Evolutionary conservation across 1,140 invertebrate species (phyloP), one percentile per base, ranked within the genome.

Genomic region (Zaprionus ornatus): DNA sequence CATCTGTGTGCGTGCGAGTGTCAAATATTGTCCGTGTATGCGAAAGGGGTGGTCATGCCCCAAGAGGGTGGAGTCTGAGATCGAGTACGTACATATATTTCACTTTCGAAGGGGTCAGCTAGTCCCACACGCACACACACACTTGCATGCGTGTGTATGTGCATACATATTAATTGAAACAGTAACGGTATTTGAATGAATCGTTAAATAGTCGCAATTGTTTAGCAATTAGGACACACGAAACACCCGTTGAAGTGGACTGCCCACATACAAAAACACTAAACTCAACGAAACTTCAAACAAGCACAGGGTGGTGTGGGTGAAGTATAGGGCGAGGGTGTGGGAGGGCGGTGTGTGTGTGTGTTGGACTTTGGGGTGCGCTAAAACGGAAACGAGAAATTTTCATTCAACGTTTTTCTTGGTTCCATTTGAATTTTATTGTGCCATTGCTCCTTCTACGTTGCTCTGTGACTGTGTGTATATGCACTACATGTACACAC

Each of bases 21-120:
- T 71, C 50, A 61, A 29, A 65, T 64, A 45, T 65, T 73, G 62
- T 73, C 25, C 45, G 71, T 74, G 61, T 74, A 23, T 54, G 40
- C 52, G 40, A 60, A 77, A 80, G 59, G 77, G 77, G 77, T 68
- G 65, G 74, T 54, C 74, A 63, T 63, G 61, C 55, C 71, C 71
- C 62, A 71, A 77, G 77, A 80, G 77, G 77, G 77, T 80, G 77
- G 68, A 80, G 77, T 77, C 77, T 55, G 50, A 56, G 12, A 63
- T 72, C 19, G 63, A 67, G 64, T 67, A 55, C 71, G 45, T 70
- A 35, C 37, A 57, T 56, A 45, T 27, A 48, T 25, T n/a, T 71
- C 37, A 57, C 59, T 78, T 60, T 64, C 19, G 15, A 12, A 61
- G 35, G 25, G 50, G 57, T 66, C 59, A 65, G 64, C 59, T 19